phyloP scores from a whole-genome alignment of 2,113 vertebrate genomes.

The Picathartes gymnocephalus region DNA sequence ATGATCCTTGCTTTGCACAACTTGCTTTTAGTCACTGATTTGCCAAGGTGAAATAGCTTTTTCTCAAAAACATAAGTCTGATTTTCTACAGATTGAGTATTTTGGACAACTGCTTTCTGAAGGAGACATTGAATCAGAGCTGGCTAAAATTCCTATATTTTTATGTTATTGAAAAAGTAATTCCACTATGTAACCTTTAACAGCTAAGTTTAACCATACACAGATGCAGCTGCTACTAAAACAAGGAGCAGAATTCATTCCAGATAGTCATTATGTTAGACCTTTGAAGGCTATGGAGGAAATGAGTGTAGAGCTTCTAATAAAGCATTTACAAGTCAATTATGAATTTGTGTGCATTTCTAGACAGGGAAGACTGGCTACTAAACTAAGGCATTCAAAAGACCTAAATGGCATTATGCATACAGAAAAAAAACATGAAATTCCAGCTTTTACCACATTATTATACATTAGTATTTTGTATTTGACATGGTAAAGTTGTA shows the following conservation, averaged over 20 bases:
- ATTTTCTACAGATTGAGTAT: not conserved
- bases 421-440: not conserved
- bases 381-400: not conserved
- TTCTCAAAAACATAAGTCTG: not conserved
- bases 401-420: not conserved
- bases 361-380: not conserved
- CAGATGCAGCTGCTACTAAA: constrained; percentile 24
- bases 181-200: not conserved
- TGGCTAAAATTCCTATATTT: not conserved
- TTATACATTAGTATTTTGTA: not conserved
- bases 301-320: constrained; percentile 4
- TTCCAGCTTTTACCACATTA: not conserved
- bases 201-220: constrained; percentile 6
- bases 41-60: not conserved
- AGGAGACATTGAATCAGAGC: not conserved
- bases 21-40: not conserved
- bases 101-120: not conserved
- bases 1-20: not conserved
- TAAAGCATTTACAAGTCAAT: constrained; percentile 44
- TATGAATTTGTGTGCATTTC: constrained; percentile 30
- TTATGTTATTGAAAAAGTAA: constrained; percentile 16
- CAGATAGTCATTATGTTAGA: constrained; percentile 14
- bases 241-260: constrained; percentile 43
- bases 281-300: constrained; percentile 8
- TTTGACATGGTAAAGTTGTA: not conserved